Evolutionary conservation across 2,888 invertebrate genomes (phyloP), one percentile per base, ranked within the genome.

Genomic region (Deilephila elpenor): DNA sequence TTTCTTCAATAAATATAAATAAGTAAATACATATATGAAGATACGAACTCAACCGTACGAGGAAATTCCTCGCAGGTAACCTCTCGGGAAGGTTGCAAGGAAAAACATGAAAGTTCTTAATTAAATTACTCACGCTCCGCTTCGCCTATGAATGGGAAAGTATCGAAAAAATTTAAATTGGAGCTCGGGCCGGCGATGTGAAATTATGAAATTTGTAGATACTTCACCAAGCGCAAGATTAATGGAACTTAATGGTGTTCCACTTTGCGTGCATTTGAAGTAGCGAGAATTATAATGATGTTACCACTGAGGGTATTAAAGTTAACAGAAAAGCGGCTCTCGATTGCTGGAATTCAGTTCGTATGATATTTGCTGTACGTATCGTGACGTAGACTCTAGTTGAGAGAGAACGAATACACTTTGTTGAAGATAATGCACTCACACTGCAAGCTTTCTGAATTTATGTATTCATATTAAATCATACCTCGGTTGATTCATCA

Each of bases 71-170:
- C 44, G 25, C 67, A 67, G 67, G 67, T 67, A 51, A 51, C 56
- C 44, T 59, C 64, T 61, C 4, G 56, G 20, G 71, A 62, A 20
- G 44, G 56, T 29, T n/a, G 37, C 56, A 37, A 20, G 34, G 34
- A 62, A 61, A 86, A 88, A 86, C 86, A 86, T 83, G 81, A 84
- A 88, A 88, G 83, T 86, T 86, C 82, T 82, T 88, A 89, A 88
- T 89, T 86, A 86, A 89, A 89, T 89, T 87, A 89, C 82, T 70
- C 56, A 37, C 53, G 56, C 56, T 56, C 56, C 56, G 62, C 72
- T 34, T 59, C 72, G 61, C 62, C 72, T 56, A 73, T 37, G 64
- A 77, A 77, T 75, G 60, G 74, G 76, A 7, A n/a, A 79, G 64
- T 75, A 78, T 78, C 75, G 77, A 80, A 83, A 79, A 81, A 83